phyloP scores from a whole-genome alignment of 2,888 invertebrate genomes.

The Ochropleura plecta region DNA sequence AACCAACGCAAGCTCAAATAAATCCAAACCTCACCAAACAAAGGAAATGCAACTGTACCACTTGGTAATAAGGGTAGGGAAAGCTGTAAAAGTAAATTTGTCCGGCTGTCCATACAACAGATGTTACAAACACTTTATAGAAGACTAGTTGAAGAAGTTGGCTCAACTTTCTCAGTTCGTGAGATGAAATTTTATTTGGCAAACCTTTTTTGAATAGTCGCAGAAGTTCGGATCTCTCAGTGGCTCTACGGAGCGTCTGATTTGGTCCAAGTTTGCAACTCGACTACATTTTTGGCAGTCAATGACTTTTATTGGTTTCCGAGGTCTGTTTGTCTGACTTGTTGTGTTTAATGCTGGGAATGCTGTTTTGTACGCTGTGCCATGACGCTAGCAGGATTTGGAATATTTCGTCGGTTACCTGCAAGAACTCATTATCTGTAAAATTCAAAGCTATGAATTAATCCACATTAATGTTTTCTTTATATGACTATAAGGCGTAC shows the following conservation, averaged over 20 bases:
- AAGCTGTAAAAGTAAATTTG: conserved; percentile 66
- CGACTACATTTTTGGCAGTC: conserved; percentile 67
- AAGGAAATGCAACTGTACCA: conserved; percentile 59
- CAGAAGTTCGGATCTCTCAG: conserved; percentile 63
- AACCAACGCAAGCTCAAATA: conserved; percentile 77
- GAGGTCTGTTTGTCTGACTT: conserved; percentile 57
- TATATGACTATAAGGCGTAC: too few relatives aligned
- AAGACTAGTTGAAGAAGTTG: conserved; percentile 78
- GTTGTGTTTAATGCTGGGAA: conserved; percentile 51
- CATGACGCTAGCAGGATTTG: neutral
- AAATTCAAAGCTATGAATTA: too few relatives aligned
- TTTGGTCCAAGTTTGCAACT: conserved; percentile 64
- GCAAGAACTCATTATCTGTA: too few relatives aligned
- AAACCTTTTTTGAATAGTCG: conserved; percentile 83
- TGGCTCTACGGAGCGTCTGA: conserved; percentile 62
- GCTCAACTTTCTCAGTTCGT: conserved; percentile 80
- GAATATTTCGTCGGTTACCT: neutral
- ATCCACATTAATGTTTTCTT: too few relatives aligned
- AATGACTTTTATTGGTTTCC: conserved; percentile 70
- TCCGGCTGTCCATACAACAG: conserved; percentile 83
- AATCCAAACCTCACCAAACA: conserved; percentile 15
- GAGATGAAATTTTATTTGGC: conserved; percentile 87
- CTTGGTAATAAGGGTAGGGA: conserved; percentile 50
- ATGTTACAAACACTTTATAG: conserved; percentile 85
- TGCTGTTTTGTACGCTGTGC: neutral